A percentile compares a stretch with the other conserved stretches of the same genome.
Conservation (phyloP, 2,888 invertebrate genomes). For the Ophonus ardosiacus region DNA sequence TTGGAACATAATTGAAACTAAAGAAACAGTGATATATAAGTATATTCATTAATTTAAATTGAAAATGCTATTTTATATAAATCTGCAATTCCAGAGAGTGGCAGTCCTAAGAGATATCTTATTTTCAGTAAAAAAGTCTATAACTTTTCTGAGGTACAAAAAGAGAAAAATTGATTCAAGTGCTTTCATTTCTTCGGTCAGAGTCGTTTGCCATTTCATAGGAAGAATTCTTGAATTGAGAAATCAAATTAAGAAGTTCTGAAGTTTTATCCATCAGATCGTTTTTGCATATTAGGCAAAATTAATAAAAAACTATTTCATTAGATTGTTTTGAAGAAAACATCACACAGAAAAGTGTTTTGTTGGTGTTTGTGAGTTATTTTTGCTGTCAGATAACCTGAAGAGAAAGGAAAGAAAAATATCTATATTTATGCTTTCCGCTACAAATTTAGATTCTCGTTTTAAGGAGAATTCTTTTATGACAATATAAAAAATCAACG, state of each 20-base stretch:
- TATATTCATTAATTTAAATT: no score
- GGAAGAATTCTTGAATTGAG: not conserved
- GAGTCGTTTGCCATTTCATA: not conserved
- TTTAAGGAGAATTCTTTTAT: constrained; percentile 41
- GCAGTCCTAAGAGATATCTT: no score
- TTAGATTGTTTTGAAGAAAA: not conserved
- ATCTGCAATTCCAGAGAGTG: no score
- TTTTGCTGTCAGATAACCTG: constrained; percentile 4
- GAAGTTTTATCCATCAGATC: not conserved
- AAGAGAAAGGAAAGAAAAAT: constrained; percentile 22
- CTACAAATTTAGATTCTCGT: constrained; percentile 38
- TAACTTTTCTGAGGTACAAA: not conserved
- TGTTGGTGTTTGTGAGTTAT: not conserved
- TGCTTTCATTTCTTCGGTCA: not conserved
- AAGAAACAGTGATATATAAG: no score
- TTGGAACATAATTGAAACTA: no score
- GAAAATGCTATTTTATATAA: no score
- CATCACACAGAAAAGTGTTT: not conserved
- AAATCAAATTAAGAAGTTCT: not conserved
- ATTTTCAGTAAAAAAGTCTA: not conserved
- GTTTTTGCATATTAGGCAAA: constrained; percentile 20
- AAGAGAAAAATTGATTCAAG: not conserved
- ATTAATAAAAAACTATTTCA: not conserved
- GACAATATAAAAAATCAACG: constrained; percentile 38
- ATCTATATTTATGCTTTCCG: constrained; percentile 39